A percentile compares a stretch with the other conserved stretches of the same genome.
phyloP scores from a whole-genome alignment of 2,888 invertebrate genomes.

The Morpho achilles region DNA sequence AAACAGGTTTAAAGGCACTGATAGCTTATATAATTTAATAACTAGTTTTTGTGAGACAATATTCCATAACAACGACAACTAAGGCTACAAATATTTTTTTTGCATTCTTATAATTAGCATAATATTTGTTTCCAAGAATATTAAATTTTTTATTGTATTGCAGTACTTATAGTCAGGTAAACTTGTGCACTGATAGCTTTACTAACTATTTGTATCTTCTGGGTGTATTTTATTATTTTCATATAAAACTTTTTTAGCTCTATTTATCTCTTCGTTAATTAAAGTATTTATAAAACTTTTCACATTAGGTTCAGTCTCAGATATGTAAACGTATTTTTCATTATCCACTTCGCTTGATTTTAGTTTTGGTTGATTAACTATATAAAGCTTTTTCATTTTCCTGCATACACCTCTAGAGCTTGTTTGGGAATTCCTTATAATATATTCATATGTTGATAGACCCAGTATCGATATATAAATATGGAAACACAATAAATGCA shows the following conservation, averaged over 20 bases:
- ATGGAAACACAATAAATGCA: constrained; percentile 93
- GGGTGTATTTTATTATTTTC: constrained; percentile 68
- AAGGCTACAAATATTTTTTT: no score
- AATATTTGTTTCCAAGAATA: no score
- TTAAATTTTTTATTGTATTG: no score
- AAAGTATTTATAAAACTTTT: constrained; percentile 52
- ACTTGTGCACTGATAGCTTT: background rate
- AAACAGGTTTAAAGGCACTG: no score
- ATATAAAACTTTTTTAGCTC: constrained; percentile 54
- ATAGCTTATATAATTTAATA: no score
- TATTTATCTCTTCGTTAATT: constrained; percentile 56
- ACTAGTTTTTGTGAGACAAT: no score
- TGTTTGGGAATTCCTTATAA: constrained; percentile 59
- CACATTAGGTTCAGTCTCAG: constrained; percentile 21
- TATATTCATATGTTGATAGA: constrained; percentile 94
- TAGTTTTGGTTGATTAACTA: constrained; percentile 21
- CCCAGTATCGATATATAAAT: constrained; percentile 91
- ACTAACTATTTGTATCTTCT: constrained; percentile 34
- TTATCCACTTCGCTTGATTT: constrained; percentile 12
- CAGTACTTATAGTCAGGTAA: no score
- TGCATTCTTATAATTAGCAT: no score
- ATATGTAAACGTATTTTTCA: constrained; percentile 7
- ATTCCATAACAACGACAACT: no score
- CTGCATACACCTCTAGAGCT: constrained; percentile 36
- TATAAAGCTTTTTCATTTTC: constrained; percentile 34